These are phyloP conservation scores for Noctua janthina DNA, from an alignment of 2,888 invertebrate species.

Conservation along the genomic window DNA sequence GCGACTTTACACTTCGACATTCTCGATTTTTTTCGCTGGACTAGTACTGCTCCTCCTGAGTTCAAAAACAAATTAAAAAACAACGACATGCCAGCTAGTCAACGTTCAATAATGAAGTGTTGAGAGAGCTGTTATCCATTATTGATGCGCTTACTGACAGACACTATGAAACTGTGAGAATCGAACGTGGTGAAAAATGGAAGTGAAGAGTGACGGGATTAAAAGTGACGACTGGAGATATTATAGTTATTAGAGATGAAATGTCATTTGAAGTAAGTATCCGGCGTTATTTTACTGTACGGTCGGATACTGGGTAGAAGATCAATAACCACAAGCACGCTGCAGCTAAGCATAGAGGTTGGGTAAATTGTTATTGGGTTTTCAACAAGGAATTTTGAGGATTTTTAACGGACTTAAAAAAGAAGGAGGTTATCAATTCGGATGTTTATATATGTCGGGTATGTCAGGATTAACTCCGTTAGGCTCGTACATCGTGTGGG, in stretches of 20 bases:
- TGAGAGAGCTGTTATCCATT: constrained; percentile 13
- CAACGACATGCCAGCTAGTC: background rate
- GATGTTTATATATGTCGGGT: too few species aligned
- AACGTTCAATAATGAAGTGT: constrained; percentile 16
- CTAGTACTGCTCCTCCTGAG: background rate
- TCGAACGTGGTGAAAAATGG: background rate
- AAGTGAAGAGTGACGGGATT: constrained; percentile 12
- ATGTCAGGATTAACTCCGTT: too few species aligned
- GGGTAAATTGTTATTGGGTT: background rate
- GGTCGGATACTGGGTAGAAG: background rate
- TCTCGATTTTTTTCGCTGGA: background rate
- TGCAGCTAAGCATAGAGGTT: background rate
- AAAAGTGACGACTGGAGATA: background rate
- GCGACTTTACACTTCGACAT: background rate
- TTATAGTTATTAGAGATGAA: background rate
- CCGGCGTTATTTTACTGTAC: background rate
- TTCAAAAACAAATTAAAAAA: constrained; percentile 2
- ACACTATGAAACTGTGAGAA: background rate
- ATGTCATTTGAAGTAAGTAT: background rate
- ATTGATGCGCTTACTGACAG: constrained; percentile 16
- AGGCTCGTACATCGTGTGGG: too few species aligned
- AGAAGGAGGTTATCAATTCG: too few species aligned
- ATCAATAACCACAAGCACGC: background rate
- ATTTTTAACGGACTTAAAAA: background rate
- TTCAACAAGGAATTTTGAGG: background rate